A percentile compares a stretch with the other conserved stretches of the same genome.
These are phyloP conservation scores for Zaprionus bogoriensis DNA, from an alignment of 2,888 invertebrate species.

Conservation along the genomic window DNA sequence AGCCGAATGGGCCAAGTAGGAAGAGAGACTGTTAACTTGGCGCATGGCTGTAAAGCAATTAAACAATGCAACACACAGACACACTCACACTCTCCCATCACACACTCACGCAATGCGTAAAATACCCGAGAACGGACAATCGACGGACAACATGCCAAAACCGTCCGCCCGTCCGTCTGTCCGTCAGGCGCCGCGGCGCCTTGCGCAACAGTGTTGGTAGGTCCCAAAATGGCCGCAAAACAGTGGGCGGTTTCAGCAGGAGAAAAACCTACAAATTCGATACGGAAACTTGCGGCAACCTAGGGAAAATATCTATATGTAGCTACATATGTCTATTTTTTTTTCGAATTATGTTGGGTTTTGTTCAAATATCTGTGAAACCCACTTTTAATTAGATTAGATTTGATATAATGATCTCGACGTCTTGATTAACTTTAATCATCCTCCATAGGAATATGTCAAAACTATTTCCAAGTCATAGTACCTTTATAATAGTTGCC, in stretches of 20 bases:
- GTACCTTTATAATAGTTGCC: too few species aligned
- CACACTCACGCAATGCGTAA: conserved; percentile 3
- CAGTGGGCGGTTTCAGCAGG: neutral
- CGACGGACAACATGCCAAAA: conserved; percentile 11
- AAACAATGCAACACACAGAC: conserved; percentile 40
- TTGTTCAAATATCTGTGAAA: too few species aligned
- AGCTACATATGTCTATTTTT: too few species aligned
- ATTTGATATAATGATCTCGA: too few species aligned
- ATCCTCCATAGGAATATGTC: too few species aligned
- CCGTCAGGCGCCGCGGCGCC: conserved; percentile 49
- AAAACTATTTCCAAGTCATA: too few species aligned
- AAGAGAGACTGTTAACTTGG: conserved; percentile 62
- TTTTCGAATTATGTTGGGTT: too few species aligned
- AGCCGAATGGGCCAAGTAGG: conserved; percentile 9
- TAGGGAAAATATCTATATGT: too few species aligned
- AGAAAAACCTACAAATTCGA: neutral
- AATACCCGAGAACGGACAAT: conserved; percentile 16
- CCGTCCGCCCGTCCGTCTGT: too few species aligned
- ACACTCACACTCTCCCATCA: conserved; percentile 15
- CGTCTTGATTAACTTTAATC: too few species aligned
- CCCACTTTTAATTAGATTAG: too few species aligned
- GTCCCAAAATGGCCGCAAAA: neutral
- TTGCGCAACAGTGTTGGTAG: conserved; percentile 11
- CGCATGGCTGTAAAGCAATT: conserved; percentile 72
- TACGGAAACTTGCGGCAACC: too few species aligned